Evolutionary conservation across 2,888 invertebrate genomes (phyloP).

Genomic region (Pristionchus maxplancki): DNA sequence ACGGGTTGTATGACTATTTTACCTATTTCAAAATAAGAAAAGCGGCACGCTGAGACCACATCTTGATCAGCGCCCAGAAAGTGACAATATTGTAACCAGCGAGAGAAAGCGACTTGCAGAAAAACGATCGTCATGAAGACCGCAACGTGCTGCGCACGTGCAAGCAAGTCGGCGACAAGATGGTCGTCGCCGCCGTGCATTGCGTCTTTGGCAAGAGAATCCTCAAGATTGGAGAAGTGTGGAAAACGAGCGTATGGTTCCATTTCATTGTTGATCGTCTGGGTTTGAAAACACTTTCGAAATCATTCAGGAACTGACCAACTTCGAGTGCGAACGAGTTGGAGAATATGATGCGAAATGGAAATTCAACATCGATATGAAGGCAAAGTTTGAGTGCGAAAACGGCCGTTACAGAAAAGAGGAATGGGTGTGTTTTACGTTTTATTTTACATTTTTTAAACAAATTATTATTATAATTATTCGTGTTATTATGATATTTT

Average conservation of each 20-base stretch:
- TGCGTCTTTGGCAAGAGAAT: not conserved
- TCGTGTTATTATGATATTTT: not conserved
- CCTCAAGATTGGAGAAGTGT: not conserved
- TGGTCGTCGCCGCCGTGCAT: not conserved
- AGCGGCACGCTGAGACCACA: no score
- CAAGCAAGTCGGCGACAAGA: not conserved
- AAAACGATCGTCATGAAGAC: not conserved
- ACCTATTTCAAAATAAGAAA: not conserved
- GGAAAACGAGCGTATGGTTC: not conserved
- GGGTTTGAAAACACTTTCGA: no score
- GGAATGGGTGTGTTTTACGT: not conserved
- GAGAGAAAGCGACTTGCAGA: not conserved
- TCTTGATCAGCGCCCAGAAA: no score
- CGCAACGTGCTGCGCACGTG: not conserved
- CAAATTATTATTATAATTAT: not conserved
- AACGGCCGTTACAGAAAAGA: not conserved
- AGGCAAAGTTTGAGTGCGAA: not conserved
- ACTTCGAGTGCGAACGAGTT: not conserved
- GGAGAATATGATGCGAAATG: not conserved
- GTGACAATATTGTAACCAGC: no score
- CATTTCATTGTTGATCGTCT: no score
- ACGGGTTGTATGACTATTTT: no score
- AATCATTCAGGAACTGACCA: not conserved
- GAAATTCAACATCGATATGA: not conserved
- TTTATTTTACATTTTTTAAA: no score